phyloP scores from a whole-genome alignment of 1,140 invertebrate species.

The Orius insidiosus region DNA sequence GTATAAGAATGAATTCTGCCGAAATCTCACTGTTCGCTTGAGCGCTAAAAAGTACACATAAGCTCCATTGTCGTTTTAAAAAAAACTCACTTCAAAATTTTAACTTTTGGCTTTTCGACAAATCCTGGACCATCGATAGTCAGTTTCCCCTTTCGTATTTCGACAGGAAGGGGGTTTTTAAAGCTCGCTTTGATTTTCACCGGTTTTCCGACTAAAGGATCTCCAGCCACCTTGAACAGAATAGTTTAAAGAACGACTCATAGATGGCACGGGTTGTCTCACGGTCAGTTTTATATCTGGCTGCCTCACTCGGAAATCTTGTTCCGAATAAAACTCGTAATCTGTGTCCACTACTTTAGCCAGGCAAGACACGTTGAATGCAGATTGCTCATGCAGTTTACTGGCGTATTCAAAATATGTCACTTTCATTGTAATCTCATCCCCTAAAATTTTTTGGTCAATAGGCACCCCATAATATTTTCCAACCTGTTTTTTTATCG shows the following conservation, averaged over 20 bases:
- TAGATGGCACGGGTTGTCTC: conserved; percentile 7
- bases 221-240: neutral
- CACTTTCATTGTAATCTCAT: conserved; percentile 50
- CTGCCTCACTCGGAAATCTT: conserved; percentile 75
- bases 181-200: conserved; percentile 51
- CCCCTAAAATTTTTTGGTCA: conserved; percentile 29
- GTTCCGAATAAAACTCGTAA: conserved; percentile 76
- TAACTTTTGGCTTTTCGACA: conserved; percentile 49
- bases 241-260: neutral
- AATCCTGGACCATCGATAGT: conserved; percentile 63
- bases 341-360: conserved; percentile 63
- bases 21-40: neutral
- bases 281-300: conserved; percentile 71
- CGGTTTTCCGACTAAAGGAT: conserved; percentile 41
- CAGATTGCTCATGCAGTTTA: conserved; percentile 56
- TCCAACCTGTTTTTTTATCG: conserved; percentile 33
- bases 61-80: neutral
- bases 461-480: too few species aligned
- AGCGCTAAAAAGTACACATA: neutral
- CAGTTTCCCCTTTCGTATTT: conserved; percentile 55
- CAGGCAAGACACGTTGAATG: conserved; percentile 69
- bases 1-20: conserved; percentile 21
- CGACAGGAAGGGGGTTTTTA: conserved; percentile 63
- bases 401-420: conserved; percentile 63
- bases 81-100: conserved; percentile 38